Evolutionary conservation across 2,113 vertebrate genomes (phyloP), one percentile per base, ranked within the genome.

Genomic region (Nesospiza acunhae): DNA sequence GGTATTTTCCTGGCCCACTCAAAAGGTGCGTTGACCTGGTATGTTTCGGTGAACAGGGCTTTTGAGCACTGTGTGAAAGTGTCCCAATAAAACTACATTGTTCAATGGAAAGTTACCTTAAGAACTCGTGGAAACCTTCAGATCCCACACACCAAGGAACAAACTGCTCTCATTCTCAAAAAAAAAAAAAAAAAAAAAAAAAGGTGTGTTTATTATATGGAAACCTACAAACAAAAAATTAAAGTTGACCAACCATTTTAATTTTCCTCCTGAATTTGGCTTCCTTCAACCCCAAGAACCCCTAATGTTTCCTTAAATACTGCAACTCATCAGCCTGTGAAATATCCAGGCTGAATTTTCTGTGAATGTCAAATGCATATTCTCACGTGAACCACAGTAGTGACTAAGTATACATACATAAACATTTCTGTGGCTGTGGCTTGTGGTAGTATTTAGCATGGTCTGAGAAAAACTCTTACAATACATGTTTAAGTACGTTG

Each of bases 321-420:
- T 78, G n/a, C 39, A 86, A 33, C 35, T 95, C 78, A 70, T 47
- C 33, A 80, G 55, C 59, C 55, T 93, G 60, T 68, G 52, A 92
- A 94, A 77, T 64, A 81, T 49, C 82, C 75, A 92, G 79, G 56
- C 37, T 76, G 69, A 89, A 82, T 94, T 95, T 90, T 92, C 80
- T 70, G 50, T 75, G 64, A 56, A 88, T 77, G 21, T 56, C 55
- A 80, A 59, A 60, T 20, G 24, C 18, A 39, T 49, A n/a, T 33
- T 81, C 78, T 91, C 78, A 72, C 44, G 75, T 60, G 56, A 84
- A 58, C 22, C 21, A 47, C 0, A 0, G 35, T 15, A 89, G 49
- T 49, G 72, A 74, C 44, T 56, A 75, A 67, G 22, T 49, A 46
- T n/a, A 82, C 6, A 24, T 26, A 21, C 13, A 59, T 8, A 70